Conservation (phyloP, 2,888 invertebrate species). For the Folsomia candida region DNA sequence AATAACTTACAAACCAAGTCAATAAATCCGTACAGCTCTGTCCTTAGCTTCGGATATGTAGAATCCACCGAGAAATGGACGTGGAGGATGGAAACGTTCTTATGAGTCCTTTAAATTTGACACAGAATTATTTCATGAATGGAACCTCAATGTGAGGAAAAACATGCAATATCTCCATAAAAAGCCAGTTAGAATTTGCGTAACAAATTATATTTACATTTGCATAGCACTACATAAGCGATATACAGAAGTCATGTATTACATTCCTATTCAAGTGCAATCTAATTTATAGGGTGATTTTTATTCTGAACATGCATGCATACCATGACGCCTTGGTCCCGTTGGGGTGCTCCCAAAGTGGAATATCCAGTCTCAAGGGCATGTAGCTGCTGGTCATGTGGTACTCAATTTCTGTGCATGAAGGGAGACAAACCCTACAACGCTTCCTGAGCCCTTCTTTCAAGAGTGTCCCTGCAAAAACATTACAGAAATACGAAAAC, state of each 20-base stretch:
- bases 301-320: background rate
- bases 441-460: background rate
- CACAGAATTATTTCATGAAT: background rate
- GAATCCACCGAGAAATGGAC: constrained; percentile 39
- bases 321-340: constrained; percentile 7
- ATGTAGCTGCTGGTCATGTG: constrained; percentile 23
- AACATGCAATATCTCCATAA: no score
- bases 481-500: no score
- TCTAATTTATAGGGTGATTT: no score
- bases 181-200: no score
- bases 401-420: constrained; percentile 42
- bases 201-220: no score
- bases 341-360: constrained; percentile 1
- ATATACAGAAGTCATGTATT: no score
- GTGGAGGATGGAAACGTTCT: constrained; percentile 42
- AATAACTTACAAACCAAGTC: constrained; percentile 33
- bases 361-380: constrained; percentile 1
- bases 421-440: constrained; percentile 28
- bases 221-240: no score
- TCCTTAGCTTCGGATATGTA: constrained; percentile 38
- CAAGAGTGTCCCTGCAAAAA: background rate
- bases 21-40: constrained; percentile 37
- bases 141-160: background rate
- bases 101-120: constrained; percentile 25
- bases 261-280: no score